Evolutionary conservation across 2,888 invertebrate genomes (phyloP), one percentile per base, ranked within the genome.

Genomic region (Bhutanitis thaidina): DNA sequence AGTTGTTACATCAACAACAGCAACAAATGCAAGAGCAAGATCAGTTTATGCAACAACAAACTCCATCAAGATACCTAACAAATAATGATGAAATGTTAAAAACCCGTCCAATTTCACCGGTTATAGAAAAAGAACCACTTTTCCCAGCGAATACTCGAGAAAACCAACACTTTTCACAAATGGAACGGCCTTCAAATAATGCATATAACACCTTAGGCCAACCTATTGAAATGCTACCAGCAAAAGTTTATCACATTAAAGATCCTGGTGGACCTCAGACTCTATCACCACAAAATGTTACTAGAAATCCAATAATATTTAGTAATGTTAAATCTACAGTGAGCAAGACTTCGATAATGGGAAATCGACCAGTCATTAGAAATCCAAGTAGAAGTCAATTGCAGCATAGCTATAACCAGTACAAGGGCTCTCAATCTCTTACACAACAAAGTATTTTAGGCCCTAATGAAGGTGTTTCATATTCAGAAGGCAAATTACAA

Each of bases 121-220:
- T 57, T 55, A 58, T 69, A 49, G 62, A 64, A 25, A 77, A 66
- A 57, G 87, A 85, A 32, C 78, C 77, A 7, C 74, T 85, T 62
- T 71, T 74, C 15, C 86, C 87, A 7, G 79, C 63, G 0, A 77
- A 82, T 50, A 74, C 64, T 35, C 70, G 77, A 27, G 71, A 55
- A 48, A 65, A 67, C 12, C 45, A 41, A 12, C 30, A 30, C 5
- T 41, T 46, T 14, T 41, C 51, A 5, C 40, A 45, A 8, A 30
- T 46, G 14, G 68, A 62, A 37, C 59, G 59, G 27, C 55, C 66
- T 50, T 61, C 55, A 20, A 57, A 58, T 55, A 68, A 61, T 25
- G 60, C 74, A 7, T 85, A 75, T 52, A 87, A 88, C 49, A 84
- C 85, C n/a, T 65, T 88, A 30, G 88, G 87, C 2, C 87, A 87